phyloP scores from a whole-genome alignment of 2,113 vertebrate species.

The Pteropus alecto region DNA sequence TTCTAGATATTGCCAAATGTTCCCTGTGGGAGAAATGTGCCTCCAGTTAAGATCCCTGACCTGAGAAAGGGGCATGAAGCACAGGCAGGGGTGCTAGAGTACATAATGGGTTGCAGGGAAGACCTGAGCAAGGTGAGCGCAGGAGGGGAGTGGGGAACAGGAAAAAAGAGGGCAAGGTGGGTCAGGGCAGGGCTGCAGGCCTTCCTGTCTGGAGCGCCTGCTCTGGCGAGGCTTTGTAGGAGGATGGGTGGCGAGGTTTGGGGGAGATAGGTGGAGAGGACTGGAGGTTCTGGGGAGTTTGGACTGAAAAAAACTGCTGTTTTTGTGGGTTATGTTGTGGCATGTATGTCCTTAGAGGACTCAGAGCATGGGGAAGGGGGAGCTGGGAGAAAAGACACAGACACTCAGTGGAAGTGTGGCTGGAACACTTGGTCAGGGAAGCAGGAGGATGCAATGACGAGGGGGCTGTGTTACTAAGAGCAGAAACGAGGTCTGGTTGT shows the following conservation, averaged over 20 bases:
- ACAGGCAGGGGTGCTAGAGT: neutral
- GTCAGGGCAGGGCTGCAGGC: neutral
- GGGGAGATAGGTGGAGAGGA: neutral
- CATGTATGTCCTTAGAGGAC: neutral
- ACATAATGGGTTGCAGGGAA: neutral
- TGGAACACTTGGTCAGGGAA: neutral
- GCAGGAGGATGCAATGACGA: neutral
- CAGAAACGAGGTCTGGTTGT: neutral
- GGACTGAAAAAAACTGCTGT: neutral
- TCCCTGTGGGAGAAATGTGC: too few relatives aligned
- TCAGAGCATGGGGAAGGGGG: too few relatives aligned
- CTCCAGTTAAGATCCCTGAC: neutral
- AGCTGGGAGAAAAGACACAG: neutral
- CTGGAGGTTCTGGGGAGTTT: neutral
- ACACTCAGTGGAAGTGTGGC: accelerated
- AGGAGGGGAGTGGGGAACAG: neutral
- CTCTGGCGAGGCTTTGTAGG: neutral
- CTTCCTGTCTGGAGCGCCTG: neutral
- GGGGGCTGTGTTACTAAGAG: neutral
- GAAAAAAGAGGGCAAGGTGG: neutral
- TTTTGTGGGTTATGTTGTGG: neutral
- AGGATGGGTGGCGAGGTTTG: neutral
- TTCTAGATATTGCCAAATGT: neutral
- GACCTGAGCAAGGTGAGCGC: neutral
- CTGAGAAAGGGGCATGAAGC: neutral